A percentile compares a stretch with the other conserved stretches of the same genome.
phyloP scores from a whole-genome alignment of 2,113 vertebrate species.

The Halcyon senegalensis region DNA sequence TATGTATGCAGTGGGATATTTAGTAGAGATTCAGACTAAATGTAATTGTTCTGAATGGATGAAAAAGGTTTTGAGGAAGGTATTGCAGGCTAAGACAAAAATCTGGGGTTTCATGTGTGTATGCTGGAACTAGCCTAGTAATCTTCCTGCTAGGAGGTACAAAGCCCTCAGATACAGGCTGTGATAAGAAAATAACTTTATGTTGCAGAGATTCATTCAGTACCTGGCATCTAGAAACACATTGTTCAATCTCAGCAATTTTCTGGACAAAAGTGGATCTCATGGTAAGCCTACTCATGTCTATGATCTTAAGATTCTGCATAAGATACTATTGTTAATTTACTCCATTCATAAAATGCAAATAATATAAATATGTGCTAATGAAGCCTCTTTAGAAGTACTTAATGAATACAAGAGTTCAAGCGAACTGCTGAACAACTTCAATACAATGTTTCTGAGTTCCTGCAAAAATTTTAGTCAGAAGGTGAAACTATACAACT shows the following conservation, averaged over 20 bases:
- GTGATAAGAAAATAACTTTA: constrained; percentile 51
- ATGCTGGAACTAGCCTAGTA: not conserved
- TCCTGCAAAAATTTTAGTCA: not conserved
- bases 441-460: not conserved
- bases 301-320: not conserved
- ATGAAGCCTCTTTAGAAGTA: not conserved
- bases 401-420: not conserved
- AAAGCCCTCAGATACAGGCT: not conserved
- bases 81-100: not conserved
- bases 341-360: not conserved
- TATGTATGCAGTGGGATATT: not conserved
- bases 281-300: constrained; percentile 84
- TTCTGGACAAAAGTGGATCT: constrained; percentile 98
- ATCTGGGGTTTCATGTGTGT: not conserved
- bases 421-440: not conserved
- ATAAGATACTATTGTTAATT: not conserved
- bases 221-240: constrained; percentile 99
- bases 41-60: not conserved
- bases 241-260: constrained; percentile 98
- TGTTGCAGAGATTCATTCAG: constrained; percentile 94
- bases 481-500: not conserved
- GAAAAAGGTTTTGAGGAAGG: not conserved
- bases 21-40: not conserved
- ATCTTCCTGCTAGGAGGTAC: not conserved
- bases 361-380: not conserved